Percentiles rank a stretch among this genome's conserved stretches.
Evolutionary conservation across 2,888 invertebrate genomes (phyloP).

Genomic region (Dynastes grantii): DNA sequence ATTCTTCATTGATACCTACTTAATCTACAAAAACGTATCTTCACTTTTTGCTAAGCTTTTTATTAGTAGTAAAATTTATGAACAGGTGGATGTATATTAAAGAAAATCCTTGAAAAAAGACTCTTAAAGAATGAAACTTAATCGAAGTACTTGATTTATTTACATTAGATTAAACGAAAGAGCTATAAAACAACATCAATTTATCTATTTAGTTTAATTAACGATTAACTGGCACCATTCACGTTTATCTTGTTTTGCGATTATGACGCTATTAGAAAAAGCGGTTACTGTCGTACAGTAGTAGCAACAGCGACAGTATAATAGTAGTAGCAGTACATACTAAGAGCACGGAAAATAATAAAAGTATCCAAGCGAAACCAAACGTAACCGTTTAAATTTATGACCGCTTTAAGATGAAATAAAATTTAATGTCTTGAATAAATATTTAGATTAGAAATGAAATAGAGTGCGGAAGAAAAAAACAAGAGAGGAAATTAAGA

Average conservation of each 20-base stretch:
- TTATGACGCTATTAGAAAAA: not conserved
- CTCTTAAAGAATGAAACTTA: too few relatives aligned
- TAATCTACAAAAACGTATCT: too few relatives aligned
- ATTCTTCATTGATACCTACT: too few relatives aligned
- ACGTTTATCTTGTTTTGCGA: conserved; percentile 5
- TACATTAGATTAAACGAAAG: not conserved
- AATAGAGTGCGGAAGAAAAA: not conserved
- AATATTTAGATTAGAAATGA: conserved; percentile 8
- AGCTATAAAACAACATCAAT: not conserved
- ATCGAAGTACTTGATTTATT: too few relatives aligned
- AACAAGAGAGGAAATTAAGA: not conserved
- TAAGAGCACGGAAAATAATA: not conserved
- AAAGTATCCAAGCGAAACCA: not conserved
- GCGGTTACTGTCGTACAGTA: not conserved
- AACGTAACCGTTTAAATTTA: not conserved
- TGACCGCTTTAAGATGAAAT: conserved; percentile 9
- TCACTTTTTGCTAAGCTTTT: too few relatives aligned
- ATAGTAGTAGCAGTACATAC: too few relatives aligned
- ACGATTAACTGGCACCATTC: not conserved
- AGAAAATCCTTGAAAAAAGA: too few relatives aligned
- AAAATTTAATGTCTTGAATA: conserved; percentile 4
- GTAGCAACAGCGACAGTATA: not conserved
- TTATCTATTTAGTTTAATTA: conserved; percentile 3
- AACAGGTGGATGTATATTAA: too few relatives aligned
- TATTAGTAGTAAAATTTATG: too few relatives aligned